A percentile compares a stretch with the other conserved stretches of the same genome.
Conservation (phyloP, 2,888 invertebrate species). For the Amitus sp. region DNA sequence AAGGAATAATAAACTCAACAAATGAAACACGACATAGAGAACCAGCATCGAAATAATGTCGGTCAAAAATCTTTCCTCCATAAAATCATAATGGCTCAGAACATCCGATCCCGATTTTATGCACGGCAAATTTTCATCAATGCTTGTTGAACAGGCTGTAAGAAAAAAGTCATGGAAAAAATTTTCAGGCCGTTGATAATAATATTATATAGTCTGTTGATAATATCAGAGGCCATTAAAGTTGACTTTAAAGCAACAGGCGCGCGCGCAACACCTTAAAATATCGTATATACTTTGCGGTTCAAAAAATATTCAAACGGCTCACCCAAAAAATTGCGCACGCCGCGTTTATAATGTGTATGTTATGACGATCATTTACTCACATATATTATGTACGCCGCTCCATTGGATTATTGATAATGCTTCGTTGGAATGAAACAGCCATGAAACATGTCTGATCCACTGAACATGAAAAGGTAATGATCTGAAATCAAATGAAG, state of each 20-base stretch:
- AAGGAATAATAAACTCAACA: slow-evolving; percentile 76
- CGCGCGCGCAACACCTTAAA: too few species aligned
- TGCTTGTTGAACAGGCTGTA: slow-evolving; percentile 73
- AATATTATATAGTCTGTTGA: background rate
- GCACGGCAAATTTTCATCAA: slow-evolving; percentile 75
- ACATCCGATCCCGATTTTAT: slow-evolving; percentile 78
- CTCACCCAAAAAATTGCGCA: too few species aligned
- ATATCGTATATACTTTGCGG: too few species aligned
- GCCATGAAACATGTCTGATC: slow-evolving; percentile 85
- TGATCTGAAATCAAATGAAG: slow-evolving; percentile 71
- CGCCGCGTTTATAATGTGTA: too few species aligned
- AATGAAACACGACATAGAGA: slow-evolving; percentile 76
- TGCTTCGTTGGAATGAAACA: slow-evolving; percentile 87
- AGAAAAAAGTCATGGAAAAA: slow-evolving; percentile 2
- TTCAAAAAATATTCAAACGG: slow-evolving; percentile 12
- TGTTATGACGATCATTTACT: slow-evolving; percentile 53
- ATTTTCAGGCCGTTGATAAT: background rate
- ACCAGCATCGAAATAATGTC: slow-evolving; percentile 75
- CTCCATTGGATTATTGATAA: slow-evolving; percentile 86
- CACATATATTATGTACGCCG: slow-evolving; percentile 78
- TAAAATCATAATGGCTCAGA: slow-evolving; percentile 78
- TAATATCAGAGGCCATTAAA: too few species aligned
- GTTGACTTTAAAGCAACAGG: too few species aligned
- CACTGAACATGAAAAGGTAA: slow-evolving; percentile 78
- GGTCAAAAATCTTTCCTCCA: slow-evolving; percentile 70